These are phyloP conservation scores for Belgica antarctica DNA, from an alignment of 2,888 invertebrate species.

Conservation along the genomic window DNA sequence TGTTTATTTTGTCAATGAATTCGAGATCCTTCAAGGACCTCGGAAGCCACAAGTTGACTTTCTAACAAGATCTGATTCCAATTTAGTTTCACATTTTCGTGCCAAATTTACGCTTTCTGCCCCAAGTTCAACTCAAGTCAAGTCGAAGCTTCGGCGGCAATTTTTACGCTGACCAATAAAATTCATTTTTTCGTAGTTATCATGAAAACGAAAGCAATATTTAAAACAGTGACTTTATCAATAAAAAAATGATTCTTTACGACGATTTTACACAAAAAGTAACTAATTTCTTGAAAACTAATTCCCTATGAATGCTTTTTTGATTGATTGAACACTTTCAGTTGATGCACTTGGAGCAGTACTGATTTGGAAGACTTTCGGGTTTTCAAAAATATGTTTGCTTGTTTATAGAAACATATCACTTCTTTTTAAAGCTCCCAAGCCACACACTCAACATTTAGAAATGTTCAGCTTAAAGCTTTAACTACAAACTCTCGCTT, in stretches of 20 bases:
- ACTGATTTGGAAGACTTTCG: not conserved
- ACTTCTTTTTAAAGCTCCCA: too few relatives aligned
- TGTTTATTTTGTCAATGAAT: too few relatives aligned
- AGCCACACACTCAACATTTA: too few relatives aligned
- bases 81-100: conserved; percentile 6
- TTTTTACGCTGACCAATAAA: conserved; percentile 10
- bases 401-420: conserved; percentile 6
- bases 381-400: not conserved
- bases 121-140: too few relatives aligned
- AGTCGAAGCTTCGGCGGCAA: too few relatives aligned
- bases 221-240: conserved; percentile 6
- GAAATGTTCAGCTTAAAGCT: too few relatives aligned
- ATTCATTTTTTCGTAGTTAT: not conserved
- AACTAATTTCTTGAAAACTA: not conserved
- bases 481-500: too few relatives aligned
- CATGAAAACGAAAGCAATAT: conserved; percentile 15
- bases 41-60: too few relatives aligned
- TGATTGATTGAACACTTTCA: too few relatives aligned
- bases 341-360: conserved; percentile 1
- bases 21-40: not conserved
- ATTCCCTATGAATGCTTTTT: conserved; percentile 1
- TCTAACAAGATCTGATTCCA: not conserved
- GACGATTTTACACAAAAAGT: not conserved
- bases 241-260: not conserved
- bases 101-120: conserved; percentile 15